Percentiles rank a stretch among this genome's conserved stretches.
phyloP scores from a whole-genome alignment of 2,888 invertebrate genomes.

The Cerastis rubricosa region DNA sequence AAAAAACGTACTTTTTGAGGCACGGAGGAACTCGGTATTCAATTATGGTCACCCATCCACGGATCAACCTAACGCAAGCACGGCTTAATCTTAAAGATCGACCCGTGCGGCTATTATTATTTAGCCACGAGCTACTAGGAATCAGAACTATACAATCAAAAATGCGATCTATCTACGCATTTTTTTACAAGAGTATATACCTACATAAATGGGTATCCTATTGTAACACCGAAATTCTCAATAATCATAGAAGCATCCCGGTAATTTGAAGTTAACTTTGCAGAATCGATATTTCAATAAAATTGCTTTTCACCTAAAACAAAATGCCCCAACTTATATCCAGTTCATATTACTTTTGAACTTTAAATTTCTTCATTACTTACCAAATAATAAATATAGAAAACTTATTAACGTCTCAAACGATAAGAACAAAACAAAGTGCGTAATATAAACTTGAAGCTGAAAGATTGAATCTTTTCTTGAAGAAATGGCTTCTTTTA shows the following conservation, averaged over 20 bases:
- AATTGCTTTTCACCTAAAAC: neutral
- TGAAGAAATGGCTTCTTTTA: conserved; percentile 48
- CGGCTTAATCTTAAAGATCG: too few species aligned
- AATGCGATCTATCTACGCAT: neutral
- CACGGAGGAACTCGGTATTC: too few species aligned
- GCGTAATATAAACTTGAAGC: conserved; percentile 43
- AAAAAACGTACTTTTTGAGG: too few species aligned
- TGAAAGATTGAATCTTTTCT: conserved; percentile 53
- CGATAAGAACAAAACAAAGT: conserved; percentile 41
- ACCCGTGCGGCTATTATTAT: too few species aligned
- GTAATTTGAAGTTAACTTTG: neutral
- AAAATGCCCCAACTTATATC: neutral
- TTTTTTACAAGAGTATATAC: neutral
- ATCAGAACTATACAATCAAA: neutral
- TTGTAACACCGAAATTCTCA: neutral
- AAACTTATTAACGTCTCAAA: conserved; percentile 39
- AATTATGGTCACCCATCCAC: too few species aligned
- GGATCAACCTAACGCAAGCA: too few species aligned
- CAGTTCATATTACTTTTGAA: neutral
- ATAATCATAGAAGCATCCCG: neutral
- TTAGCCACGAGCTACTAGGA: too few species aligned
- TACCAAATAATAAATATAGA: conserved; percentile 20
- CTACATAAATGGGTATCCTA: neutral
- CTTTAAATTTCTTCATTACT: conserved; percentile 1
- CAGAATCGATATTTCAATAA: neutral